These are phyloP conservation scores for Pharmacophagus antenor DNA, from an alignment of 2,888 invertebrate species.

Conservation along the genomic window DNA sequence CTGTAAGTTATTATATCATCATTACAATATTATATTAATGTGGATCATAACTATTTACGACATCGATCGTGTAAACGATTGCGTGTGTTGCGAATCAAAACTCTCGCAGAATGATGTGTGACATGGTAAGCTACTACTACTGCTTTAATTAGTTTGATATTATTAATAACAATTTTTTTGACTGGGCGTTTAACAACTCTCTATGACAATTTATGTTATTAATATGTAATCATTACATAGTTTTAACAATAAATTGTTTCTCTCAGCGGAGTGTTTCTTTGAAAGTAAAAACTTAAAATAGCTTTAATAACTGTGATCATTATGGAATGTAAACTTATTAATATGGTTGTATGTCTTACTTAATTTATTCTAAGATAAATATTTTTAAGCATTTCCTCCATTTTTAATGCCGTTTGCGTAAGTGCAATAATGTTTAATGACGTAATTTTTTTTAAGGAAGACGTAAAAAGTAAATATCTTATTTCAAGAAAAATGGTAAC, in stretches of 20 bases:
- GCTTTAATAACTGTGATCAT: neutral
- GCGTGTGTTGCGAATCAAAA: conserved; percentile 16
- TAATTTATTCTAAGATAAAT: neutral
- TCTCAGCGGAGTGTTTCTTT: neutral
- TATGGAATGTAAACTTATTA: neutral
- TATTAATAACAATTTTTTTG: too few species aligned
- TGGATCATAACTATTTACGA: conserved; percentile 26
- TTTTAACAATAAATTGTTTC: neutral
- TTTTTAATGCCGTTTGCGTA: neutral
- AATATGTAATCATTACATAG: neutral
- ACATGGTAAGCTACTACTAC: neutral
- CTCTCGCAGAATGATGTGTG: conserved; percentile 7
- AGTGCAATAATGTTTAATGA: neutral
- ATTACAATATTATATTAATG: conserved; percentile 24
- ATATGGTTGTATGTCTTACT: neutral
- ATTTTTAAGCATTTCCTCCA: neutral
- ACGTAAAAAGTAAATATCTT: neutral
- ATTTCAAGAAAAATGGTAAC: neutral
- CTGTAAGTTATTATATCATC: conserved; percentile 16
- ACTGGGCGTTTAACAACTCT: too few species aligned
- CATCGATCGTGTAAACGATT: conserved; percentile 16
- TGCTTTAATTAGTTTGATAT: neutral
- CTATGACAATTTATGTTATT: too few species aligned
- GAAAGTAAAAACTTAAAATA: neutral
- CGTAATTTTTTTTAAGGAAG: neutral